Evolutionary conservation across 2,797 vertebrate genomes (phyloP).

Genomic region (Hirundo rustica): DNA sequence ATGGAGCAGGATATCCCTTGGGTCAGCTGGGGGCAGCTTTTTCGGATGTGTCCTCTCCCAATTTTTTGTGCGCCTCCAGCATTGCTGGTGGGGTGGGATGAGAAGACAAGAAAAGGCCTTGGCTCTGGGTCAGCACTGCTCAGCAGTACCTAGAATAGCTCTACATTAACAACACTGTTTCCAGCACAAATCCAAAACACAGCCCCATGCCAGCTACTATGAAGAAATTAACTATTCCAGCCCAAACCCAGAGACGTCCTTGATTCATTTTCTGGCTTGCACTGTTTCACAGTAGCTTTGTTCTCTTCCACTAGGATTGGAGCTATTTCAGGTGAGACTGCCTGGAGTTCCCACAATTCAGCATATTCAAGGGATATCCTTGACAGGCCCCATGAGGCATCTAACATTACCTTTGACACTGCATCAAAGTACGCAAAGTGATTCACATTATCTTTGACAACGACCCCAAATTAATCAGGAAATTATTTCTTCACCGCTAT

Average conservation of each 20-base stretch:
- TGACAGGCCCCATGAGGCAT: background rate
- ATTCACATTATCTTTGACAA: background rate
- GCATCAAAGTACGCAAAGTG: background rate
- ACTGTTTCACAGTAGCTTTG: background rate
- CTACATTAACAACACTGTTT: background rate
- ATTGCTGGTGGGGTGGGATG: background rate
- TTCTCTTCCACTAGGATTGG: background rate
- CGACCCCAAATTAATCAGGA: background rate
- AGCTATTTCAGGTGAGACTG: background rate
- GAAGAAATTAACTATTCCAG: background rate
- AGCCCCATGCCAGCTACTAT: background rate
- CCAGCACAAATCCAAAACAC: background rate
- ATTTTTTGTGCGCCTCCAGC: background rate
- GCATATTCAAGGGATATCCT: background rate
- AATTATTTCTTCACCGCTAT: background rate
- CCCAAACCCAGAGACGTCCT: background rate
- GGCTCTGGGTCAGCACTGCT: background rate
- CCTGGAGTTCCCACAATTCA: background rate
- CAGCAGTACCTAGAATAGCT: background rate
- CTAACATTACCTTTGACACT: background rate
- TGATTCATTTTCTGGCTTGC: background rate
- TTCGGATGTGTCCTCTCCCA: fast-evolving
- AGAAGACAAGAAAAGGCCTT: background rate
- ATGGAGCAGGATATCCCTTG: fast-evolving
- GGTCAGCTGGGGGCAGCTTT: background rate